Evolutionary conservation across 2,113 vertebrate genomes (phyloP).

Genomic region (Melierax canorus): DNA sequence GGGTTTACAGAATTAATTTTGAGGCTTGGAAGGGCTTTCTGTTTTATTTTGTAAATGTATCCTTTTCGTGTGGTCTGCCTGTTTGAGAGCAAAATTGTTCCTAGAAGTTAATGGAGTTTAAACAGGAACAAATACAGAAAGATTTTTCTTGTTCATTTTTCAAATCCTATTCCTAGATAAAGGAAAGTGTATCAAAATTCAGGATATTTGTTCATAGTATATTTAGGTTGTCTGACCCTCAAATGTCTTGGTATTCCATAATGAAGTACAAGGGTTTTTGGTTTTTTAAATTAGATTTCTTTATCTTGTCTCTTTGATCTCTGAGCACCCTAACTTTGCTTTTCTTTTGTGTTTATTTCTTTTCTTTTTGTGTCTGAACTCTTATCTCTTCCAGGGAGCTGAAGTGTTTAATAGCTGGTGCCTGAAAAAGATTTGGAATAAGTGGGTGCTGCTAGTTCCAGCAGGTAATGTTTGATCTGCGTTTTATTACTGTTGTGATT

Average conservation of each 20-base stretch:
- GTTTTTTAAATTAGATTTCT: background rate
- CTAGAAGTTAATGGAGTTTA: background rate
- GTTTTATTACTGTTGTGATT: background rate
- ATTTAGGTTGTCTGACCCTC: background rate
- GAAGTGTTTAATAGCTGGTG: background rate
- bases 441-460: background rate
- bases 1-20: background rate
- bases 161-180: background rate
- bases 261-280: background rate
- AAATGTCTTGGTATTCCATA: background rate
- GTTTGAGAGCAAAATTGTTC: background rate
- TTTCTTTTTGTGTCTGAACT: background rate
- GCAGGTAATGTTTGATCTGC: background rate
- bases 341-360: background rate
- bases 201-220: background rate
- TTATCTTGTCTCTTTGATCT: background rate
- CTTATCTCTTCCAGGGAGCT: background rate
- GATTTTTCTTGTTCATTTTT: background rate
- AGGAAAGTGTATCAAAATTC: background rate
- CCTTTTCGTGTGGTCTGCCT: background rate
- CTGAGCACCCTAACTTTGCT: background rate
- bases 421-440: background rate
- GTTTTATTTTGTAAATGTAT: background rate
- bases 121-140: background rate
- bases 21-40: background rate